Evolutionary conservation across 2,888 invertebrate species (phyloP).

Genomic region (Lycophotia porphyrea): DNA sequence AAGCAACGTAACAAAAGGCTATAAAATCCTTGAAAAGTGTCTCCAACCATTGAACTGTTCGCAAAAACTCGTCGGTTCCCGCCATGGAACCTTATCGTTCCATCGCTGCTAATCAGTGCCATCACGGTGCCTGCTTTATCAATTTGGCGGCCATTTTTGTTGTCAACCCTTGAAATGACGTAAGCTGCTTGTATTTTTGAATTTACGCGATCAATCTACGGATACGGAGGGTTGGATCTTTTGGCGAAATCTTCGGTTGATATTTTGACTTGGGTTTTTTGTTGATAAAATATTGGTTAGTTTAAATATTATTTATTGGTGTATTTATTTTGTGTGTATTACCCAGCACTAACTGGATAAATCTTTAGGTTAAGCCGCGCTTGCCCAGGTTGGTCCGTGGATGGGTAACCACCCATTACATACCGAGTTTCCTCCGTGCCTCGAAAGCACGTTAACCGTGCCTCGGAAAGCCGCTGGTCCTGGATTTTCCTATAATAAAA

Average conservation of each 20-base stretch:
- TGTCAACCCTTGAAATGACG: slow-evolving; percentile 35
- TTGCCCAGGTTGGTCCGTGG: too few relatives aligned
- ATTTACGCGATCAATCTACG: slow-evolving; percentile 40
- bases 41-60: slow-evolving; percentile 16
- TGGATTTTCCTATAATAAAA: slow-evolving; percentile 5
- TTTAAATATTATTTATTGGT: not conserved
- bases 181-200: slow-evolving; percentile 57
- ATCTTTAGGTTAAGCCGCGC: too few relatives aligned
- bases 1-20: slow-evolving; percentile 21
- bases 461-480: too few relatives aligned
- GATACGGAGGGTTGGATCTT: slow-evolving; percentile 36
- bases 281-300: not conserved
- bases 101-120: slow-evolving; percentile 55
- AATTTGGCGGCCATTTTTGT: slow-evolving; percentile 54
- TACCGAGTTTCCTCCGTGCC: too few relatives aligned
- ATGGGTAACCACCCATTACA: too few relatives aligned
- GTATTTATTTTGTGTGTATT: not conserved
- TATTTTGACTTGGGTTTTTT: slow-evolving; percentile 10
- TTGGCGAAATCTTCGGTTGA: slow-evolving; percentile 18
- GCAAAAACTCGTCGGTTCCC: slow-evolving; percentile 28
- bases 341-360: not conserved
- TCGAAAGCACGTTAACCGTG: too few relatives aligned
- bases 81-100: slow-evolving; percentile 42
- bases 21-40: slow-evolving; percentile 33
- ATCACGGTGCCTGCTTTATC: slow-evolving; percentile 55